These are phyloP conservation scores for Phrynocephalus vlangalii DNA, from an alignment of 2,797 vertebrate species.

Conservation along the genomic window DNA sequence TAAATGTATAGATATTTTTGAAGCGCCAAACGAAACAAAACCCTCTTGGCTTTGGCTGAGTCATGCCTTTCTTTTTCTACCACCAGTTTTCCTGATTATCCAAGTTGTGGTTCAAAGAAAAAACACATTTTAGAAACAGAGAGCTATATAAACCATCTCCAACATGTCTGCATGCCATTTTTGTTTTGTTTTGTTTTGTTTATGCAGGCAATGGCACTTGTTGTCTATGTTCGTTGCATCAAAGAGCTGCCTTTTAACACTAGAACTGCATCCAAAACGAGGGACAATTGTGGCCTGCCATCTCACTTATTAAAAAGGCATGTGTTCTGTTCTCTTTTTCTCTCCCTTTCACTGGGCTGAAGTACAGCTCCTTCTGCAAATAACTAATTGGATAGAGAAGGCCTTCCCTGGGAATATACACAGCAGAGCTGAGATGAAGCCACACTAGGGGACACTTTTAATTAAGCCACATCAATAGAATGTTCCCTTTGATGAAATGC, in stretches of 20 bases:
- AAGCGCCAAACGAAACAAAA: too few relatives aligned
- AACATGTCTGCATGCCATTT: too few relatives aligned
- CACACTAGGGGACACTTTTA: slow-evolving; percentile 45
- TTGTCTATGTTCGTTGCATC: not conserved
- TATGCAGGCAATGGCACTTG: accelerated
- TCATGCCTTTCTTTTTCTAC: too few relatives aligned
- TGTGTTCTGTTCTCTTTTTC: not conserved
- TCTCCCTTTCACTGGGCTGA: slow-evolving; percentile 10
- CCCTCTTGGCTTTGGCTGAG: not conserved
- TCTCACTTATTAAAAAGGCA: not conserved
- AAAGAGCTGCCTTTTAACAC: not conserved
- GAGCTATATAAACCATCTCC: not conserved
- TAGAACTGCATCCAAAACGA: not conserved
- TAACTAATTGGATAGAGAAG: not conserved
- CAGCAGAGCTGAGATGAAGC: not conserved
- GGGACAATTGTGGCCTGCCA: not conserved
- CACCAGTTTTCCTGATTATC: not conserved
- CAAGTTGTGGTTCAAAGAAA: not conserved
- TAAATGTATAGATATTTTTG: too few relatives aligned
- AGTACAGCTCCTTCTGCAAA: not conserved
- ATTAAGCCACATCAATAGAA: slow-evolving; percentile 47
- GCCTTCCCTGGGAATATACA: slow-evolving; percentile 11
- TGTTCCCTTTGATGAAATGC: slow-evolving; percentile 50
- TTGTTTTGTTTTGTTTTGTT: too few relatives aligned
- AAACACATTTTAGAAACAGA: not conserved